Base-by-base conservation (phyloP, 2,888 invertebrate genomes). In the Ectemnius lituratus region DNA sequence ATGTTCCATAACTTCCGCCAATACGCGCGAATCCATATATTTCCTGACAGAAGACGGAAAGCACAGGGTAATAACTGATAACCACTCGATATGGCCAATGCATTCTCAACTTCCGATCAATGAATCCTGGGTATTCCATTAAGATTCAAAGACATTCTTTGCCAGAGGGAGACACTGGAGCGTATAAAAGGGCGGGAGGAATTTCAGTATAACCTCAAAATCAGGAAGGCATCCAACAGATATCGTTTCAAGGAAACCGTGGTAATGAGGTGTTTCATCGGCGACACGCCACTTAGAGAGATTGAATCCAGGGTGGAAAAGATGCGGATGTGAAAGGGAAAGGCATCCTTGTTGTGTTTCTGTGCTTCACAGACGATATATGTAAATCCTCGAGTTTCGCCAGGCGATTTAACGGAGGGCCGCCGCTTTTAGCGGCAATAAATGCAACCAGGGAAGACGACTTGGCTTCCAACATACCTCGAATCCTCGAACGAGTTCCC, bases 381-480 rank as follows among this genome's bases (percentile, higher is more conserved):
- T 37, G 37, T 37, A 37, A 37, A 37, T 6, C 37, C 37, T 11
- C 8, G 37, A 60, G 70, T 58, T 64, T 62, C 59, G 75, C 70
- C 70, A 62, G 59, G 67, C 70, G 65, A 62, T 66, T 74, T 73
- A 60, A 70, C 47, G 59, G 70, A 68, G 62, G 73, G 71, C 71
- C 66, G 71, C 56, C 74, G 69, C 75, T 81, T 81, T 80, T 81
- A 81, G 81, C 73, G 67, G 59, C 67, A 71, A 73, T 72, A 74
- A 70, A 65, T 28, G 67, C 52, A 65, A 60, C 56, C 64, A 52
- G 37, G 37, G 37, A 37, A 37, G 37, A 37, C 37, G 37, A 37
- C 37, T 37, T 37, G 37, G 37, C 37, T 8, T 37, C 37, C 37
- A 11, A 6, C 37, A 37, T 37, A 37, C 6, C 11, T 6, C 1